Conservation (phyloP, 2,113 vertebrate genomes). For the Phainopepla nitens region DNA sequence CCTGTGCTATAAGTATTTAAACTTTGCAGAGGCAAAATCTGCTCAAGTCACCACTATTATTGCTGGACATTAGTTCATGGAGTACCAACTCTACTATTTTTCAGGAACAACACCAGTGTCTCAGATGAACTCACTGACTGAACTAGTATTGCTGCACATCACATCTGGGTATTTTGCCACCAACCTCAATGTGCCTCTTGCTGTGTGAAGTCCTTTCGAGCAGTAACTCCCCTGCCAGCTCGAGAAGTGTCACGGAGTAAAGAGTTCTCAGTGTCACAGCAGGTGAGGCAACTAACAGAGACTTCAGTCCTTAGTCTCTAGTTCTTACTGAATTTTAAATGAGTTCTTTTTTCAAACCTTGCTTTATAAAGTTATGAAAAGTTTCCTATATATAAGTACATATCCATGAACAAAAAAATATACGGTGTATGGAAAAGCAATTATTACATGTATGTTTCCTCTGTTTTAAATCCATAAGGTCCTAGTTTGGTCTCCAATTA, state of each 20-base stretch:
- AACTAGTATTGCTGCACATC: not conserved
- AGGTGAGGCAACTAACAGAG: conserved; percentile 35
- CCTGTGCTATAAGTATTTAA: not conserved
- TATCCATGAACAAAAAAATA: not conserved
- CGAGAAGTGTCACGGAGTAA: conserved; percentile 12
- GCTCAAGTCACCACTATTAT: not conserved
- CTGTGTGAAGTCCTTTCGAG: conserved; percentile 48
- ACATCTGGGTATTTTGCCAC: conserved; percentile 36
- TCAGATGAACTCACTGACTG: not conserved
- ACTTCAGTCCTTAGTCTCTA: conserved; percentile 9
- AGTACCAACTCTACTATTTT: not conserved
- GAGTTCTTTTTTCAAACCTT: not conserved
- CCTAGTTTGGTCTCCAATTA: not conserved
- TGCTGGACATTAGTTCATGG: not conserved
- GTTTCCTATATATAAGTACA: not conserved
- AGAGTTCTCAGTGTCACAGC: conserved; percentile 44
- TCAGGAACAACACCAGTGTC: not conserved
- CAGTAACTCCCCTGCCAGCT: conserved; percentile 8
- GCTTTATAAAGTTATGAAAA: not conserved
- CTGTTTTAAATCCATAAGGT: not conserved
- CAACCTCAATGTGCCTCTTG: conserved; percentile 23
- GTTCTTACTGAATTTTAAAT: conserved; percentile 39
- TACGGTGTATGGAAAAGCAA: not conserved
- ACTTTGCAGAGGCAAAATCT: not conserved
- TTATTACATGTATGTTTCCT: not conserved